Percentiles rank a stretch among this genome's conserved stretches.
These are phyloP conservation scores for Spisula solida DNA, from an alignment of 2,888 invertebrate genomes.

Conservation along the genomic window DNA sequence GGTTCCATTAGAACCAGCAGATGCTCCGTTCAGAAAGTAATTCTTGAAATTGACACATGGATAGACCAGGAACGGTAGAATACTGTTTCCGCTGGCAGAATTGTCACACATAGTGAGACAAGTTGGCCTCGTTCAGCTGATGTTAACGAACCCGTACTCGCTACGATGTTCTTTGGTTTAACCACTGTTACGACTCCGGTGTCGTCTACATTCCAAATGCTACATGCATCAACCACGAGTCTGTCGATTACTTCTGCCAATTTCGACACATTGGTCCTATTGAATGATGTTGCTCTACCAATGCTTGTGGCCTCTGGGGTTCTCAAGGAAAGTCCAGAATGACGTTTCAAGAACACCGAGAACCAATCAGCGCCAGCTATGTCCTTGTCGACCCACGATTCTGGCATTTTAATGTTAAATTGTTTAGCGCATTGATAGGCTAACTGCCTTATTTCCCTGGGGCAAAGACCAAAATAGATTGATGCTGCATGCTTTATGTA, in stretches of 20 bases:
- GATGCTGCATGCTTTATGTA: conserved; percentile 26
- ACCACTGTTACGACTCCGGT: conserved; percentile 65
- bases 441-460: conserved; percentile 33
- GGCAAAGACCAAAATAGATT: conserved; percentile 39
- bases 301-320: conserved; percentile 50
- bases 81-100: conserved; percentile 45
- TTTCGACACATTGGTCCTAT: conserved; percentile 50
- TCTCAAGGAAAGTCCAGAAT: conserved; percentile 45
- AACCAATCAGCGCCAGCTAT: conserved; percentile 24
- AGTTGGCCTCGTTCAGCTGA: conserved; percentile 56
- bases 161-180: conserved; percentile 50
- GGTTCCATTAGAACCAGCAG: conserved; percentile 46
- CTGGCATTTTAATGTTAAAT: conserved; percentile 11
- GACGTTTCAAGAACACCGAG: conserved; percentile 32
- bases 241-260: conserved; percentile 63
- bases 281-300: conserved; percentile 66
- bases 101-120: conserved; percentile 23
- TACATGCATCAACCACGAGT: conserved; percentile 46
- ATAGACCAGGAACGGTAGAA: conserved; percentile 63
- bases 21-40: conserved; percentile 47
- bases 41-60: conserved; percentile 53
- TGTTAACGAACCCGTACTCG: conserved; percentile 49
- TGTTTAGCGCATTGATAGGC: conserved; percentile 33
- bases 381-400: conserved; percentile 20
- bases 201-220: conserved; percentile 70